These are phyloP conservation scores for Momotus momota DNA, from an alignment of 2,797 vertebrate species.

Conservation along the genomic window DNA sequence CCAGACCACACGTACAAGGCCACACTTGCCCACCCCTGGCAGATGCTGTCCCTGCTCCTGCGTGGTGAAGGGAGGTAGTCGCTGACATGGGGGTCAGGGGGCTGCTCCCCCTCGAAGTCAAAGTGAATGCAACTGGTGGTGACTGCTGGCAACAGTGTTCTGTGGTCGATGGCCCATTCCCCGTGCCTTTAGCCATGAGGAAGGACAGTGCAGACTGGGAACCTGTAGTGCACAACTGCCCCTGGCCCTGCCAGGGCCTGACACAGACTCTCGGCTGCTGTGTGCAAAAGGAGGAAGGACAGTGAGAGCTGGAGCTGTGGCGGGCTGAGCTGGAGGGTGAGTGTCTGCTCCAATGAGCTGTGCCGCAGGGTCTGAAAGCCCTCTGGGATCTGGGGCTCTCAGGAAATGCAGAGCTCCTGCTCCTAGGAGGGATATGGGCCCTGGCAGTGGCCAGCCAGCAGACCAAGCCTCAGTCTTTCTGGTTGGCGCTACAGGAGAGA, in stretches of 20 bases:
- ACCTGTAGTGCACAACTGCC: accelerated
- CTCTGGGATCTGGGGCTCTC: no score
- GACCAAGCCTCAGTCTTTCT: accelerated
- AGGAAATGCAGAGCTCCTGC: neutral
- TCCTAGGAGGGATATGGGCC: neutral
- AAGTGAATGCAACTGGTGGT: accelerated
- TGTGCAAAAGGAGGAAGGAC: accelerated
- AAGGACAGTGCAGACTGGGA: accelerated
- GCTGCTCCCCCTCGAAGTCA: accelerated
- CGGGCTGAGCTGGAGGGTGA: accelerated
- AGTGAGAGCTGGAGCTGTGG: accelerated
- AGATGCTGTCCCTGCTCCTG: neutral
- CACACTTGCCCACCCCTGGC: accelerated
- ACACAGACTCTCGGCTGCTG: accelerated
- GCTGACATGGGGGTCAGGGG: neutral
- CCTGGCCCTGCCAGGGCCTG: accelerated
- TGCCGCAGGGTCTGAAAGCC: accelerated
- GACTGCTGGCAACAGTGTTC: neutral
- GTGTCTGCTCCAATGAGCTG: neutral
- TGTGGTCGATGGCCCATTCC: accelerated
- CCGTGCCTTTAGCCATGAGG: neutral
- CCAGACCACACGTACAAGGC: neutral
- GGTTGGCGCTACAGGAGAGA: accelerated
- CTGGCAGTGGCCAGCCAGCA: accelerated
- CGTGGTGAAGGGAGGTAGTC: neutral